These are phyloP conservation scores for Graphium colonna DNA, from an alignment of 2,888 invertebrate genomes.

Conservation along the genomic window DNA sequence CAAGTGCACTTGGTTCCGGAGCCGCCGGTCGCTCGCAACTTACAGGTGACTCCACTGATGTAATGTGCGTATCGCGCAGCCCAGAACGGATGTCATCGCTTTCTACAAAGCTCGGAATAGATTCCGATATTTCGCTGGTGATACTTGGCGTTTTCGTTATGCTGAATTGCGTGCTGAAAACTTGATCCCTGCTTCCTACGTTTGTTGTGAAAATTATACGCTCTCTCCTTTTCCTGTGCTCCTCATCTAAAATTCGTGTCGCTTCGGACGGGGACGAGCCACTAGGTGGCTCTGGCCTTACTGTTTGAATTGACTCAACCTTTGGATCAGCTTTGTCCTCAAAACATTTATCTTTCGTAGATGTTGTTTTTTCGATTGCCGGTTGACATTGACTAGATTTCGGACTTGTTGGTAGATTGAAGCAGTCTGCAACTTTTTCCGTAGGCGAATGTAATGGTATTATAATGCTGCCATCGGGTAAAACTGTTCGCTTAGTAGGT, in stretches of 20 bases:
- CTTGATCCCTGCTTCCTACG: constrained; percentile 84
- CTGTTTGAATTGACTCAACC: constrained; percentile 5
- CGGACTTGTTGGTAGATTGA: constrained; percentile 15
- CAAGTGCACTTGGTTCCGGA: constrained; percentile 30
- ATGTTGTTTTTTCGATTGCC: constrained; percentile 15
- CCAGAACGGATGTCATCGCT: constrained; percentile 80
- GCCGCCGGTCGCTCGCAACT: constrained; percentile 31
- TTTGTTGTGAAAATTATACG: constrained; percentile 84
- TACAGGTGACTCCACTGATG: constrained; percentile 23
- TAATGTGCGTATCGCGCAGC: constrained; percentile 32
- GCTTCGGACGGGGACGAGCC: constrained; percentile 20
- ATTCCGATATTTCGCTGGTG: constrained; percentile 80
- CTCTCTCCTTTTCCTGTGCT: constrained; percentile 46
- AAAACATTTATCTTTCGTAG: constrained; percentile 15
- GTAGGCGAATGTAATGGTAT: constrained; percentile 76
- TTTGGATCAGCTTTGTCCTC: constrained; percentile 21
- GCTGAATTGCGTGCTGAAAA: constrained; percentile 84
- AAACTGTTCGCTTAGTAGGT: constrained; percentile 56
- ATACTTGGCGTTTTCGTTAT: constrained; percentile 83
- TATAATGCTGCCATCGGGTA: constrained; percentile 80
- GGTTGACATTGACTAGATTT: constrained; percentile 9
- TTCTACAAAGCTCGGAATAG: constrained; percentile 67
- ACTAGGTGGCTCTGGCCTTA: not conserved
- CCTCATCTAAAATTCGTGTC: constrained; percentile 26
- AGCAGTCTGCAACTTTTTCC: constrained; percentile 42